Evolutionary conservation across 2,797 vertebrate species (phyloP).

Genomic region (Caiman crocodilus): DNA sequence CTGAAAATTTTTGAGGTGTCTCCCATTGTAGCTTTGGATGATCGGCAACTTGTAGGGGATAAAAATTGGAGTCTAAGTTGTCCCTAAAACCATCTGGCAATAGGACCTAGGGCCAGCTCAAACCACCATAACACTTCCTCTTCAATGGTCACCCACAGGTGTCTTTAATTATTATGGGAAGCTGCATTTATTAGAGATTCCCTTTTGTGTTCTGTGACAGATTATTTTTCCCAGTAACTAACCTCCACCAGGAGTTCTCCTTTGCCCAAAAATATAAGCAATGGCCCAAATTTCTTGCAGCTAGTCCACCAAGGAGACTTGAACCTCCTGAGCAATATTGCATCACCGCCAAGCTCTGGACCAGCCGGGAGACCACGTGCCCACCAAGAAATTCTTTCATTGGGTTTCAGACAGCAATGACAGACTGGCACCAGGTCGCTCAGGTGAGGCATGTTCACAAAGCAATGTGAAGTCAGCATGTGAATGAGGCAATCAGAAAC

Average conservation of each 20-base stretch:
- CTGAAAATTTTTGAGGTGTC: background rate
- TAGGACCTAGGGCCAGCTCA: rapidly evolving
- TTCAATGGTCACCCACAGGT: background rate
- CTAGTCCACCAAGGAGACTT: background rate
- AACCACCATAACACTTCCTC: background rate
- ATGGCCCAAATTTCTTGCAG: background rate
- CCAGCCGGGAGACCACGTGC: background rate
- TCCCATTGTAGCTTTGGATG: background rate
- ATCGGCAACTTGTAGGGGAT: background rate
- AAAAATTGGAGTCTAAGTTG: background rate
- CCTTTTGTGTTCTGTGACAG: background rate
- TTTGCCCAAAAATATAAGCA: background rate
- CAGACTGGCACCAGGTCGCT: slow-evolving; percentile 41
- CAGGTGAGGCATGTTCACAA: slow-evolving; percentile 28
- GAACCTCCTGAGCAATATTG: slow-evolving; percentile 22
- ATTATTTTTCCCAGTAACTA: background rate
- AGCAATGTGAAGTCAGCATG: slow-evolving; percentile 17
- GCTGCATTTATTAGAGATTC: background rate
- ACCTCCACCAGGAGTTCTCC: background rate
- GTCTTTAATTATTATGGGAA: background rate
- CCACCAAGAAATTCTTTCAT: slow-evolving; percentile 33
- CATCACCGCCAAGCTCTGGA: background rate
- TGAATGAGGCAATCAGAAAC: background rate
- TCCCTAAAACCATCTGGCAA: background rate
- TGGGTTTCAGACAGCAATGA: slow-evolving; percentile 29